Percentiles rank a stretch among this genome's conserved stretches.
Conservation (phyloP, 2,113 vertebrate species). For the Chamaetylas fuelleborni region DNA sequence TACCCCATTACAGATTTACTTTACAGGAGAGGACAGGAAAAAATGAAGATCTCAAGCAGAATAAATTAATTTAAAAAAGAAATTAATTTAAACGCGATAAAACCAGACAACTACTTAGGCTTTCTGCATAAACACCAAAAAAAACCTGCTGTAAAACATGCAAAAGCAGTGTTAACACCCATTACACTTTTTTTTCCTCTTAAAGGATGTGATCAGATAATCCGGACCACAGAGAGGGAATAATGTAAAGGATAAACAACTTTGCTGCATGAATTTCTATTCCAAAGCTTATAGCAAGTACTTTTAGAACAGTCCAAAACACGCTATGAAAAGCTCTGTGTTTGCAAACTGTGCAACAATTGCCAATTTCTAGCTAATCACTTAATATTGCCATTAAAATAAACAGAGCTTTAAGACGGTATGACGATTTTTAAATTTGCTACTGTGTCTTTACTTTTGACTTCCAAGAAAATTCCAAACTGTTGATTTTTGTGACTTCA, state of each 20-base stretch:
- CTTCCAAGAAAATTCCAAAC: not conserved
- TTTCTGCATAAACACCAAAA: not conserved
- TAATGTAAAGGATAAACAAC: not conserved
- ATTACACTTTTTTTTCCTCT: fast-evolving
- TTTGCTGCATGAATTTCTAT: not conserved
- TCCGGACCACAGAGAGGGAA: not conserved
- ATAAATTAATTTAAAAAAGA: not conserved
- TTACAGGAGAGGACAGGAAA: not conserved
- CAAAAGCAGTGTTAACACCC: not conserved
- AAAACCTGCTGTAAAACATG: not conserved
- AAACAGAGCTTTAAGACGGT: not conserved
- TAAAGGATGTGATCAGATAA: not conserved
- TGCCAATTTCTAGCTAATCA: not conserved
- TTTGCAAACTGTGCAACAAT: not conserved
- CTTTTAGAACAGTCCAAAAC: not conserved
- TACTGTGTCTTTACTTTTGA: not conserved
- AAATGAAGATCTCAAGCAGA: not conserved
- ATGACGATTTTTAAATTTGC: not conserved
- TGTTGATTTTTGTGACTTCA: not conserved
- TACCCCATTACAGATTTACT: not conserved
- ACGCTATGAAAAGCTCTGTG: not conserved
- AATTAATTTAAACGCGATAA: not conserved
- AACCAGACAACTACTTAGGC: not conserved
- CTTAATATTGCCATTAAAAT: not conserved
- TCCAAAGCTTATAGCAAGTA: not conserved